Base-by-base conservation (phyloP, 64 coral and sea anemone genomes). In the Acropora yongei region DNA sequence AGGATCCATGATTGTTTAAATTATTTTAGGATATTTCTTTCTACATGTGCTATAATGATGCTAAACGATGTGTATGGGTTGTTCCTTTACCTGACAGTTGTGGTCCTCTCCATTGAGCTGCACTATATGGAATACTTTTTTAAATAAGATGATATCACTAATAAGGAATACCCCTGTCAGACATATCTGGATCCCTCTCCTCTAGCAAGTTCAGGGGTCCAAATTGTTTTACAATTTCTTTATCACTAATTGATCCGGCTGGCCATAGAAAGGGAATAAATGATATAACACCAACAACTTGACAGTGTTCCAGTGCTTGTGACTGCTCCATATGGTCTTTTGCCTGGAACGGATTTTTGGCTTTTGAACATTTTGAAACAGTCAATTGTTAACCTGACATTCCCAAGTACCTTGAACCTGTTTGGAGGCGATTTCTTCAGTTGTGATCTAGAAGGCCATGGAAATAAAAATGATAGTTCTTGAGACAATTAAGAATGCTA, bases 221-320 rank as follows among this genome's bases (percentile, higher is more conserved):
- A 89, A 50, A 90, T 60, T 57, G 51, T 16, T 57, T 89, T 1
- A 93, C 91, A 77, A 91, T 96, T 90, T 30, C 30, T 30, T 30
- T 30, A 30, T 30, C 91, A 74, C 80, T 87, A 43, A 93, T 79
- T 48, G 77, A 82, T 6, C 95, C 91, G 30, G 30, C 30, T 77
- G 91, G 88, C 95, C 95, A 92, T 17, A 96, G 40, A 72, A 91
- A 87, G 57, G 95, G 91, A 68, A 92, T 86, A 47, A 93, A 90
- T 89, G 90, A 89, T 51, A 96, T 96, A 10, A 83, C 90, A 14
- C 42, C 49, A 96, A 80, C 76, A 89, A 89, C 68, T 89, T 93
- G 4, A 71, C 85, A 5, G 92, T 93, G 8, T 93, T 93, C 7
- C 45, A 66, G 30, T 30, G 0, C 30, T 30, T 30, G 30, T 30